Evolutionary conservation across 2,797 vertebrate species (phyloP), one percentile per base, ranked within the genome.

Genomic region (Meda fulgida): DNA sequence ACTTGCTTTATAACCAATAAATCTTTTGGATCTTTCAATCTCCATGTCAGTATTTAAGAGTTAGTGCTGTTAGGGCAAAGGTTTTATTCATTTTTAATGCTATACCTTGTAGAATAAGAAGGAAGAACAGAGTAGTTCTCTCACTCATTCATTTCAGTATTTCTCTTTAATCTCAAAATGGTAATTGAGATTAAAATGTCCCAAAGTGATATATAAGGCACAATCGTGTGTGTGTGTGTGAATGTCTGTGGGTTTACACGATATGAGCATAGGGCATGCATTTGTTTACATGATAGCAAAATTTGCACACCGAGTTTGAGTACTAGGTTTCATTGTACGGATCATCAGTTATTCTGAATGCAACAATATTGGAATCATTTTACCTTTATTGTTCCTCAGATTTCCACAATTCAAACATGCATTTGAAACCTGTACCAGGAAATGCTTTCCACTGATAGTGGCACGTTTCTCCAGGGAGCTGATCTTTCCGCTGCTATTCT

Each of bases 401-500:
- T 40, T 70, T 48, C 18, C 3, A 21, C 78, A 79, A 34, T 46
- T 55, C 65, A 70, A 26, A 38, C 21, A 19, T 69, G 21, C 65
- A 14, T 60, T 78, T 83, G n/a, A 70, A 43, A 38, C 58, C 23
- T 67, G 1, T 51, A 2, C 29, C 29, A 53, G 81, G 31, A 46
- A 38, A 69, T 7, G 40, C 43, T 69, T 31, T 78, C 34, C 46
- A 23, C 48, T 60, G 48, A 76, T 29, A 40, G 65, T 43, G 38
- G 23, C 71, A 43, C 2, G 14, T 71, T 77, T 78, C 83, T 78
- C 83, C 53, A 43, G 75, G 51, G 48, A 84, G 48, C 31, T 23
- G 46, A 55, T 84, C 75, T 84, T 75, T 66, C 36, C 9, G 13
- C 48, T 40, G 75, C 73, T 84, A 84, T 84, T 78, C 65, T 70